phyloP scores from a whole-genome alignment of 2,888 invertebrate species.

The Cerceris ruficornis region DNA sequence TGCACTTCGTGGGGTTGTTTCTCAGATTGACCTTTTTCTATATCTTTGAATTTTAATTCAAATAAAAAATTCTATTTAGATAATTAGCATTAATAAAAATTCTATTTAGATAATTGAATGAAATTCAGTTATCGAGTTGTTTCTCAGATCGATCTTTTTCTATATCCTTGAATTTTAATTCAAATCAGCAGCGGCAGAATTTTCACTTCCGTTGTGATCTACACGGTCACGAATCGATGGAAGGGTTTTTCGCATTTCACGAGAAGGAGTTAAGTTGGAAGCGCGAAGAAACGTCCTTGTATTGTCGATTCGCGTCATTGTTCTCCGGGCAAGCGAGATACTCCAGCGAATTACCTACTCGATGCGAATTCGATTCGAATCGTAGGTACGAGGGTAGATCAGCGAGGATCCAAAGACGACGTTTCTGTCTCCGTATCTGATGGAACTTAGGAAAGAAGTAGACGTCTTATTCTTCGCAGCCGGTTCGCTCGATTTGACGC shows the following conservation, averaged over 20 bases:
- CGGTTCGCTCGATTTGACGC: conserved; percentile 60
- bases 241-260: conserved; percentile 8
- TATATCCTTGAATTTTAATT: too few relatives aligned
- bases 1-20: too few relatives aligned
- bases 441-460: conserved; percentile 54
- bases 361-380: conserved; percentile 59
- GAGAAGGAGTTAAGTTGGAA: conserved; percentile 14
- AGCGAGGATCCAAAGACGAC: conserved; percentile 53
- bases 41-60: too few relatives aligned
- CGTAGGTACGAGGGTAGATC: conserved; percentile 39
- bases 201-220: background rate
- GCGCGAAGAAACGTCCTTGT: conserved; percentile 36
- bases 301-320: conserved; percentile 28
- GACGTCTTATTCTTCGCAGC: conserved; percentile 65
- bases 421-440: conserved; percentile 59
- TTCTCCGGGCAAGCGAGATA: conserved; percentile 28
- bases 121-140: too few relatives aligned
- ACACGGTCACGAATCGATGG: background rate
- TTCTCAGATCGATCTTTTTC: too few relatives aligned
- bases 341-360: conserved; percentile 55
- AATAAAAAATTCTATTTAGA: too few relatives aligned
- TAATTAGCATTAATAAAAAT: too few relatives aligned
- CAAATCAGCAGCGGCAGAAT: too few relatives aligned
- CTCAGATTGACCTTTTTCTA: too few relatives aligned
- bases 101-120: too few relatives aligned